Base-by-base conservation (phyloP, 1,140 invertebrate genomes). In the Drosophila elegans region DNA sequence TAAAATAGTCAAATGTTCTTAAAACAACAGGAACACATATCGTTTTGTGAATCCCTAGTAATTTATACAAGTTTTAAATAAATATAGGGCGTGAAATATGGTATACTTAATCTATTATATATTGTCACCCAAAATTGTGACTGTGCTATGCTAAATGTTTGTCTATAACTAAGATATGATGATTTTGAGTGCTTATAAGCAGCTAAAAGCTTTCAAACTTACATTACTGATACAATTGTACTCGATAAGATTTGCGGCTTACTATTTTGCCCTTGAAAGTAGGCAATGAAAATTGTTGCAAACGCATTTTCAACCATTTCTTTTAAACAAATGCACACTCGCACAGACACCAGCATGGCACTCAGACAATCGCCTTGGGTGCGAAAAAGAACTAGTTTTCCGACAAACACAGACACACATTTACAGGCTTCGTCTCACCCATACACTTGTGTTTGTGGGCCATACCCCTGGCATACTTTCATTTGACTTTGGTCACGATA, bases 401-500 rank as follows among this genome's bases (percentile, higher is more conserved):
- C 54, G 12, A 48, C 39, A 62, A 36, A 72, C 55, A 61, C 13
- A 53, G 13, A 53, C 27, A 39, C 7, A 32, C n/a, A 49, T 9
- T n/a, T 7, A 21, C 13, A n/a, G 3, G 12, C 32, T 7, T 9
- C 11, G n/a, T 10, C 16, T 25, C 51, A 39, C 51, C 4, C 32
- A 54, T 32, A 59, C 42, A 56, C 46, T 74, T 56, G 75, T 6
- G 48, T 60, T 81, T 82, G 83, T 88, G 71, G 64, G 84, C 61
- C 76, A 77, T 88, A 88, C 80, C 84, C 84, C 84, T 88, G 84
- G 84, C 84, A 88, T 68, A 89, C 67, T 89, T 88, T 88, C 84
- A 84, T 89, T 89, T 89, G 84, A 88, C 83, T 88, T 88, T 88
- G 83, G 83, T 88, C 80, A 88, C 83, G 83, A 88, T 89, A 88